A percentile compares a stretch with the other conserved stretches of the same genome.
phyloP scores from a whole-genome alignment of 2,888 invertebrate genomes.

The Mythimna loreyi region DNA sequence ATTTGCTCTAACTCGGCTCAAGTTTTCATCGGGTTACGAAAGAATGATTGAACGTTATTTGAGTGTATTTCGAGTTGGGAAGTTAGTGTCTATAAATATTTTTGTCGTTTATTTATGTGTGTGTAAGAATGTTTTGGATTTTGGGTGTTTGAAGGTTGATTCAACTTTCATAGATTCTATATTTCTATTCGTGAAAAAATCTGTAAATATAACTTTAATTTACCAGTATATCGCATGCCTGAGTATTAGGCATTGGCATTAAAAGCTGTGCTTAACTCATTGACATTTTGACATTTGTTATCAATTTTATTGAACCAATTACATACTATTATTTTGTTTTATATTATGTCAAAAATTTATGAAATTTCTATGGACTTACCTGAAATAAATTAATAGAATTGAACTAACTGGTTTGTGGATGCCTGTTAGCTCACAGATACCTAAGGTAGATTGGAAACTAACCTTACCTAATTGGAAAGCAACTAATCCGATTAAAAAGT shows the following conservation, averaged over 20 bases:
- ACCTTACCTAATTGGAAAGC: not conserved
- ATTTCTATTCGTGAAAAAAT: not conserved
- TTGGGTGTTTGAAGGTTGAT: not conserved
- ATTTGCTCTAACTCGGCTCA: slow-evolving; percentile 26
- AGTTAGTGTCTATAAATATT: slow-evolving; percentile 14
- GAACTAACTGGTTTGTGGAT: not conserved
- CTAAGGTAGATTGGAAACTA: too few species aligned
- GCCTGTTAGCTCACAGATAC: too few species aligned
- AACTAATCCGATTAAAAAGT: not conserved
- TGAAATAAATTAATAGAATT: too few species aligned
- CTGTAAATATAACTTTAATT: too few species aligned
- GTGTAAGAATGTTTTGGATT: not conserved
- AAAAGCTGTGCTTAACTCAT: not conserved
- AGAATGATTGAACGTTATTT: slow-evolving; percentile 43
- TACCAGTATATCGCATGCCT: too few species aligned
- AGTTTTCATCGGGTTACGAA: slow-evolving; percentile 44
- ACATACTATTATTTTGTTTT: too few species aligned
- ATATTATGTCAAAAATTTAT: too few species aligned
- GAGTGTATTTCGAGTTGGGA: slow-evolving; percentile 18
- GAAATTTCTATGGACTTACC: too few species aligned
- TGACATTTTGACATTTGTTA: too few species aligned
- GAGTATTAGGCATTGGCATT: too few species aligned
- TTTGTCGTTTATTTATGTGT: not conserved
- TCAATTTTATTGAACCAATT: too few species aligned
- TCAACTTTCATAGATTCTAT: not conserved